Evolutionary conservation across 1,140 invertebrate genomes (phyloP), one percentile per base, ranked within the genome.

Genomic region (Notospermus geniculatus): DNA sequence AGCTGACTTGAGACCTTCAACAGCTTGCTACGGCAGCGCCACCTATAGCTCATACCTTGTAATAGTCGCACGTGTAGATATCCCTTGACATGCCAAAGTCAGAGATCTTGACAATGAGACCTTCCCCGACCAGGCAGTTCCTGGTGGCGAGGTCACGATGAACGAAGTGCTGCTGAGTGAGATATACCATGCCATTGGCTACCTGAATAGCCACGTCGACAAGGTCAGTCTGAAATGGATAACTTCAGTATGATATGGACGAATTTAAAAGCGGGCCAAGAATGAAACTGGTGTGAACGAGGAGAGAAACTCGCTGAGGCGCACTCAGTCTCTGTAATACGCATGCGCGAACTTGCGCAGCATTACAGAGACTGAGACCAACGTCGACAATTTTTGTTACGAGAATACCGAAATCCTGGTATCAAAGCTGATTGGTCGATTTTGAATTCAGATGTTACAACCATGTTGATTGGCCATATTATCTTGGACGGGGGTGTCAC

Each of bases 31-130:
- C 1, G 15, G 25, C 15, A 61, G n/a, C n/a, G n/a, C n/a, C n/a
- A n/a, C 17, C 17, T 1, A 52, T 27, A n/a, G 9, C 27, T 62
- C 75, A 78, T 79, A 91, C 90, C 84, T 91, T 94, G 78, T 95
- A 95, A 80, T 95, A 95, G 75, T 95, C 92, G 71, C 90, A 91
- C 0, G 91, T 93, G 80, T 95, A 94, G 7, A 95, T 88, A 75
- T 79, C 76, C 28, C 77, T 62, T 22, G 77, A 77, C 71, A 79
- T 74, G 30, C 77, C 78, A 59, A 62, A 94, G 80, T 98, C 95
- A 0, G 94, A 93, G 69, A 98, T 97, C 85, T 97, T 97, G 0
- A 97, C 95, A 25, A 90, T 86, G 88, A 96, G 93, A 55, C 91
- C 86, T 69, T 96, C 91, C 77, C 93, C 91, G 63, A 98, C 94